phyloP scores from a whole-genome alignment of 1,140 invertebrate species.

The Ladona fulva region DNA sequence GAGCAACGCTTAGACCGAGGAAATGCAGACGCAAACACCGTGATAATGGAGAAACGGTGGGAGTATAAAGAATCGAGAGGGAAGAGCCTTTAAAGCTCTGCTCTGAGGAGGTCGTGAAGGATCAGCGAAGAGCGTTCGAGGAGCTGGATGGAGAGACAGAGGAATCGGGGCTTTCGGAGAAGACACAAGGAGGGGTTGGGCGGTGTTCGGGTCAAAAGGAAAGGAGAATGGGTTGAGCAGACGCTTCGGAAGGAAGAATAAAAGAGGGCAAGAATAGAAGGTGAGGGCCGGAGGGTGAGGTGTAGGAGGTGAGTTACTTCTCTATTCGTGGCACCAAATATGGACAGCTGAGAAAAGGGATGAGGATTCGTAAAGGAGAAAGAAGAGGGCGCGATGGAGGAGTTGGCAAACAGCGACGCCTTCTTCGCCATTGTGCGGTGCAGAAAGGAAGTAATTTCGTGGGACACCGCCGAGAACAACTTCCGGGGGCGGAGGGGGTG shows the following conservation, averaged over 20 bases:
- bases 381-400: not conserved
- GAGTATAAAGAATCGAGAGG: not conserved
- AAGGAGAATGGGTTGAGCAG: not conserved
- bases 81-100: not conserved
- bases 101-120: not conserved
- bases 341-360: not conserved
- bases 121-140: not conserved
- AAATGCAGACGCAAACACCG: not conserved
- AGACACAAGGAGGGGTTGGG: not conserved
- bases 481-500: not conserved
- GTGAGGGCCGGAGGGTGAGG: not conserved
- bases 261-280: not conserved
- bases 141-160: not conserved
- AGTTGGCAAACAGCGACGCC: not conserved
- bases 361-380: not conserved
- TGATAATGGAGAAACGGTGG: not conserved
- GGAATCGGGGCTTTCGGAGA: not conserved
- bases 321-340: not conserved
- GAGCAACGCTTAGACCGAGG: not conserved
- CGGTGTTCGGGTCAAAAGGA: not conserved
- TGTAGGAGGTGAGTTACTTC: not conserved
- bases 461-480: constrained; percentile 5
- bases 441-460: constrained; percentile 1
- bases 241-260: not conserved
- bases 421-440: not conserved